phyloP scores from a whole-genome alignment of 2,888 invertebrate genomes.

The Lampropteryx suffumata region DNA sequence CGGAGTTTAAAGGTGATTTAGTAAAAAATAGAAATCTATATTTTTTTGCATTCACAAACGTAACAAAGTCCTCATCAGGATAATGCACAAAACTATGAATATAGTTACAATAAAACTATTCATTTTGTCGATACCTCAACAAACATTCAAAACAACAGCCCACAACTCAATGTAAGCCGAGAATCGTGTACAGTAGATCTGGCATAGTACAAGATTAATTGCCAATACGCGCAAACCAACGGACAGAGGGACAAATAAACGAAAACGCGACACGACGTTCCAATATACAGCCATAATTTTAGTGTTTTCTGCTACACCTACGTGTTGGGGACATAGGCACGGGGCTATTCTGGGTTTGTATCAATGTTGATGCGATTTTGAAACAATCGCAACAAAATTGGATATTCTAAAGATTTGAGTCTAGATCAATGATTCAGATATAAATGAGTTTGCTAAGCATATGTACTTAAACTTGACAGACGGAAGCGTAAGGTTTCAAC shows the following conservation, averaged over 20 bases:
- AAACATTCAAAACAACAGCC: slow-evolving; percentile 11
- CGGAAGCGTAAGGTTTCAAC: too few species aligned
- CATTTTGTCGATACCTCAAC: slow-evolving; percentile 18
- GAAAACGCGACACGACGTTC: slow-evolving; percentile 66
- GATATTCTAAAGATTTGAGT: neutral
- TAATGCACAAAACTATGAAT: too few species aligned
- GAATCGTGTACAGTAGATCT: slow-evolving; percentile 36
- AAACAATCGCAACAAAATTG: neutral
- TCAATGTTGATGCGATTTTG: neutral
- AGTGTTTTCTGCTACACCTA: slow-evolving; percentile 74
- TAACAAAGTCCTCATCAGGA: too few species aligned
- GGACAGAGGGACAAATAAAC: slow-evolving; percentile 64
- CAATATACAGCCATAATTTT: slow-evolving; percentile 74
- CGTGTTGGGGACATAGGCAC: slow-evolving; percentile 45
- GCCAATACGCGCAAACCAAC: slow-evolving; percentile 61
- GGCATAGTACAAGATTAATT: slow-evolving; percentile 68
- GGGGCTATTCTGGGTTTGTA: slow-evolving; percentile 50
- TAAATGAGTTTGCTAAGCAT: too few species aligned
- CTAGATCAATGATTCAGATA: too few species aligned
- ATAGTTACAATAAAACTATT: neutral
- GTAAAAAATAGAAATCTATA: too few species aligned
- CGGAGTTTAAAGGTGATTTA: too few species aligned
- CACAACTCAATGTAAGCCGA: slow-evolving; percentile 30
- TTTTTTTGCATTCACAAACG: too few species aligned
- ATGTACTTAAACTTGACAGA: too few species aligned